Conservation (phyloP, 2,888 invertebrate species). For the Polydrusus cervinus region DNA sequence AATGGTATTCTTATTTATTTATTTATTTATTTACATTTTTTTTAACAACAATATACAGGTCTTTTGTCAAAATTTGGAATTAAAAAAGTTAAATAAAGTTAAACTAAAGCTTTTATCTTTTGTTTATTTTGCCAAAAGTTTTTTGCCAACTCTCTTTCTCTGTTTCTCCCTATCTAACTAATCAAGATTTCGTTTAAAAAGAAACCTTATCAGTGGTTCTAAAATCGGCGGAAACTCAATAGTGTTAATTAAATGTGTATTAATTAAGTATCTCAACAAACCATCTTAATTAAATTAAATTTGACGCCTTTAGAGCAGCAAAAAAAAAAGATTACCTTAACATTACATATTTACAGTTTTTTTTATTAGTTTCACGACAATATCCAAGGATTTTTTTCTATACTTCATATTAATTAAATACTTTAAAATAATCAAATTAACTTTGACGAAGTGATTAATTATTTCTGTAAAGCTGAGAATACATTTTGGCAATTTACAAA, state of each 20-base stretch:
- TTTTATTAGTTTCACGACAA: too few species aligned
- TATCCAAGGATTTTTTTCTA: too few species aligned
- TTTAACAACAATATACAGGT: too few species aligned
- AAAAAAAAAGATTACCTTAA: too few species aligned
- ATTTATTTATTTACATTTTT: background rate
- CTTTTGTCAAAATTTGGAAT: background rate
- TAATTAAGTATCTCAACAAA: background rate
- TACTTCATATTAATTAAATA: too few species aligned
- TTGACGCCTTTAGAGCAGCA: too few species aligned
- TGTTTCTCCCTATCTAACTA: background rate
- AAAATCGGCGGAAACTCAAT: background rate
- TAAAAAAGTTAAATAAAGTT: background rate
- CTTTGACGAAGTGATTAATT: constrained; percentile 19
- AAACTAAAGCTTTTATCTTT: constrained; percentile 2
- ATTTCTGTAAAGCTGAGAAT: constrained; percentile 16
- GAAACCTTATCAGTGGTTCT: constrained; percentile 2
- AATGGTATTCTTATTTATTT: too few species aligned
- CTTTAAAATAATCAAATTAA: background rate
- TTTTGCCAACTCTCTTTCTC: background rate
- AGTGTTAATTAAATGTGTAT: background rate
- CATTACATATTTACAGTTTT: too few species aligned
- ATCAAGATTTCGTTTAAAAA: background rate
- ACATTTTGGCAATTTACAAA: constrained; percentile 31
- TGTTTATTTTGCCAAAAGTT: background rate
- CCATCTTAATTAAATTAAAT: too few species aligned